Conservation (phyloP, 2,113 vertebrate genomes). For the Isurus oxyrinchus region DNA sequence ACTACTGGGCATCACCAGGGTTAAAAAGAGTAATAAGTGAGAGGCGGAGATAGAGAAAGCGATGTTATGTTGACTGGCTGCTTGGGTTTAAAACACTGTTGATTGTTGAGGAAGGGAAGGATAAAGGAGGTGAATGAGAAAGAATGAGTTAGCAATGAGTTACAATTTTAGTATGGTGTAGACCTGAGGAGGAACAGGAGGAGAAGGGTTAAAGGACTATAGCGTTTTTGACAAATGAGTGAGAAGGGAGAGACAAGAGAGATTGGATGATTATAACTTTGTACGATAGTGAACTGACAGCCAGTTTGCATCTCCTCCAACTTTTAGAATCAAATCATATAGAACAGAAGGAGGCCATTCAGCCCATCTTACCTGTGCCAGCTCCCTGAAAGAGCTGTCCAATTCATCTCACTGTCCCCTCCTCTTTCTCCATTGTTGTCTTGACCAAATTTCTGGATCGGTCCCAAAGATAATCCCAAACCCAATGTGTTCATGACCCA, state of each 20-base stretch:
- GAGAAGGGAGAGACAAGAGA: background rate
- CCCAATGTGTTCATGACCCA: background rate
- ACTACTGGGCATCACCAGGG: background rate
- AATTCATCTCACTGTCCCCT: background rate
- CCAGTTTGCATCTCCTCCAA: background rate
- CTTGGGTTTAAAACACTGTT: background rate
- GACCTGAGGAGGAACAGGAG: background rate
- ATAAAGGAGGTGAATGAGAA: background rate
- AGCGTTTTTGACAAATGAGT: background rate
- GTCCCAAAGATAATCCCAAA: background rate
- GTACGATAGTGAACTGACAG: background rate
- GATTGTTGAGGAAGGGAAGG: background rate
- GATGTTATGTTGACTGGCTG: background rate
- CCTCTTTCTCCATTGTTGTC: background rate
- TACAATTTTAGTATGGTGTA: background rate
- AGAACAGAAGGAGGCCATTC: background rate
- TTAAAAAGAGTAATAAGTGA: background rate
- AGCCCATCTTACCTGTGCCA: background rate
- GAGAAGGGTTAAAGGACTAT: background rate
- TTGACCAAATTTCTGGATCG: background rate
- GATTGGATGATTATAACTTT: background rate
- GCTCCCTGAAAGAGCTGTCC: background rate
- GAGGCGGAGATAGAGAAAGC: background rate
- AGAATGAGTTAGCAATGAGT: background rate
- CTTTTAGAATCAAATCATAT: background rate